Percentiles rank a stretch among this genome's conserved stretches.
These are phyloP conservation scores for Ondatra zibethicus DNA, from an alignment of 2,113 vertebrate genomes.

Conservation along the genomic window DNA sequence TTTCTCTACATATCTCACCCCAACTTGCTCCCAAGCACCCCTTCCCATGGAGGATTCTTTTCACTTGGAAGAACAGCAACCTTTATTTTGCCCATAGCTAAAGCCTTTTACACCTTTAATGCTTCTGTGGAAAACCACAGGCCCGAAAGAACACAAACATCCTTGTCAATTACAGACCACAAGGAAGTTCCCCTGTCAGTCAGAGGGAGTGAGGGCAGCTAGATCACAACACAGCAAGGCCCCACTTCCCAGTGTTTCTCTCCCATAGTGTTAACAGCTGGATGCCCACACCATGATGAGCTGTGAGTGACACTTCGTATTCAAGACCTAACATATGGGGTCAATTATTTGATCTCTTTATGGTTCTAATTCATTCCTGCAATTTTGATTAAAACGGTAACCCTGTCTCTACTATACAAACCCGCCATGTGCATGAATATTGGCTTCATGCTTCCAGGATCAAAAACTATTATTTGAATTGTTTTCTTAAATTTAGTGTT, in stretches of 20 bases:
- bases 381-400: not conserved
- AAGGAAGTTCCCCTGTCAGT: too few relatives aligned
- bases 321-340: not conserved
- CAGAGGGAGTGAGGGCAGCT: too few relatives aligned
- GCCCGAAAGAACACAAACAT: too few relatives aligned
- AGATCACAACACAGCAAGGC: not conserved
- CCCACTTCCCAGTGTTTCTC: not conserved
- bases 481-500: not conserved
- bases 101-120: too few relatives aligned
- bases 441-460: not conserved
- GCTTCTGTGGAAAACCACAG: too few relatives aligned
- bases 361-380: not conserved
- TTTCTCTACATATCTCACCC: too few relatives aligned
- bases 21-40: too few relatives aligned
- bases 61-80: too few relatives aligned
- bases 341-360: not conserved
- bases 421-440: not conserved
- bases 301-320: not conserved
- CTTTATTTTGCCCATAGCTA: too few relatives aligned
- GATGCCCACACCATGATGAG: not conserved
- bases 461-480: conserved; percentile 3
- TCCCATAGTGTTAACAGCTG: not conserved
- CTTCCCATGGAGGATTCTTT: too few relatives aligned
- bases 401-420: not conserved
- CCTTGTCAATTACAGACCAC: too few relatives aligned